Percentiles rank a stretch among this genome's conserved stretches.
Conservation (phyloP, 2,113 vertebrate genomes). For the Vidua chalybeata region DNA sequence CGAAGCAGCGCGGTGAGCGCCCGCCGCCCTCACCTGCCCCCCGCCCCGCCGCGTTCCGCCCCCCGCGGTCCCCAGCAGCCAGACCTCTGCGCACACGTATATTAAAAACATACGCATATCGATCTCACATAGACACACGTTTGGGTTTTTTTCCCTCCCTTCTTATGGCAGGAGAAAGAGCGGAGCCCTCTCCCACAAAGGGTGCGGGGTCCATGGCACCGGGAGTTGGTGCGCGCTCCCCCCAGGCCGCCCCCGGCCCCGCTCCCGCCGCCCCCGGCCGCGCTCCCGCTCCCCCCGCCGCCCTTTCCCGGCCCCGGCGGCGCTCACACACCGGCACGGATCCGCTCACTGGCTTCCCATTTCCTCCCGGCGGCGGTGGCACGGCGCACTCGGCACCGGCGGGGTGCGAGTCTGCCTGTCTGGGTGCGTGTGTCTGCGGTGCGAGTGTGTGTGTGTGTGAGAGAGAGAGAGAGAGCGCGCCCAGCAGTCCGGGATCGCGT, state of each 20-base stretch:
- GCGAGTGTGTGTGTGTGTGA: background rate
- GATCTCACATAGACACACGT: background rate
- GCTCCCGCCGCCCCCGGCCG: background rate
- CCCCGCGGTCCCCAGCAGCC: background rate
- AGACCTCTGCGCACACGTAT: background rate
- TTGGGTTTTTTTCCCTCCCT: background rate
- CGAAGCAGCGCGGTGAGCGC: background rate
- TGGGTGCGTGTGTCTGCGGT: background rate
- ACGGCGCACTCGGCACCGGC: slow-evolving; percentile 12
- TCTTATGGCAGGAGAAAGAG: background rate
- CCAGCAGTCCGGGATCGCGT: slow-evolving; percentile 2
- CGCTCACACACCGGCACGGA: slow-evolving; percentile 34
- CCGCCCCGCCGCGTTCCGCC: background rate
- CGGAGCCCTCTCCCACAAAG: background rate
- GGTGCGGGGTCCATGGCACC: background rate
- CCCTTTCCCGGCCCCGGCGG: background rate
- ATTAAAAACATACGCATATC: background rate
- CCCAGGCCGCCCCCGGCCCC: background rate
- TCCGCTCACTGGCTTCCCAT: slow-evolving; percentile 14
- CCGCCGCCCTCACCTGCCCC: background rate
- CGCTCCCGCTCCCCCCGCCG: background rate
- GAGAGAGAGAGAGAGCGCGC: background rate
- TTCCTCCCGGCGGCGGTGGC: background rate
- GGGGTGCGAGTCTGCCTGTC: background rate
- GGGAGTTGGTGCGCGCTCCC: background rate